These are phyloP conservation scores for Rynchops niger DNA, from an alignment of 2,113 vertebrate genomes.

Conservation along the genomic window DNA sequence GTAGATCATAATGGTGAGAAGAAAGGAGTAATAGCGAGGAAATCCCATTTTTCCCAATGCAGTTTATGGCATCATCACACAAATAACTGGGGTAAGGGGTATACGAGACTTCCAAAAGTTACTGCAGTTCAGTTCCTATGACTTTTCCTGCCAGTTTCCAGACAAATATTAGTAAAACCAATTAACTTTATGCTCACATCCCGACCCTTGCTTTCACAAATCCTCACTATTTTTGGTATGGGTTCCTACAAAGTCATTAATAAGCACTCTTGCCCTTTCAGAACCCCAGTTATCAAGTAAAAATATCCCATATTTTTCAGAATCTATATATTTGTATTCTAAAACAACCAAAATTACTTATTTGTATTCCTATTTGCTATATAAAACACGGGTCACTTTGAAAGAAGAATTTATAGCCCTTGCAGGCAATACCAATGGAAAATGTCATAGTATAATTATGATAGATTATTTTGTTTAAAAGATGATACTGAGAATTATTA, in stretches of 20 bases:
- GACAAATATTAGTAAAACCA: neutral
- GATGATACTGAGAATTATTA: slow-evolving; percentile 27
- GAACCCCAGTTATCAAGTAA: neutral
- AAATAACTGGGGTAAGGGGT: too few species aligned
- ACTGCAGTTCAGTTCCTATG: neutral
- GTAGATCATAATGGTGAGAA: neutral
- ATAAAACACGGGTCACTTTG: neutral
- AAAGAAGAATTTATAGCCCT: neutral
- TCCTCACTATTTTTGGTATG: neutral
- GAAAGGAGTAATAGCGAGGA: neutral
- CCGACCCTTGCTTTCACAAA: neutral
- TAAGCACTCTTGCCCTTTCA: neutral
- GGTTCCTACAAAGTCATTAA: neutral
- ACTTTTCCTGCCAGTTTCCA: neutral
- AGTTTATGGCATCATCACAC: neutral
- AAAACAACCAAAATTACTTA: neutral
- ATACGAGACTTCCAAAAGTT: neutral
- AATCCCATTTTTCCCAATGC: neutral
- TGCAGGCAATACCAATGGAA: neutral
- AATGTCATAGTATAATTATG: slow-evolving; percentile 19
- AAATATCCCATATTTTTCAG: neutral
- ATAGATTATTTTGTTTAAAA: slow-evolving; percentile 44
- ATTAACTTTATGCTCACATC: neutral
- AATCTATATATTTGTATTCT: neutral
- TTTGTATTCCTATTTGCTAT: neutral